Evolutionary conservation across 2,113 vertebrate species (phyloP).

Genomic region (Dasyornis broadbenti): DNA sequence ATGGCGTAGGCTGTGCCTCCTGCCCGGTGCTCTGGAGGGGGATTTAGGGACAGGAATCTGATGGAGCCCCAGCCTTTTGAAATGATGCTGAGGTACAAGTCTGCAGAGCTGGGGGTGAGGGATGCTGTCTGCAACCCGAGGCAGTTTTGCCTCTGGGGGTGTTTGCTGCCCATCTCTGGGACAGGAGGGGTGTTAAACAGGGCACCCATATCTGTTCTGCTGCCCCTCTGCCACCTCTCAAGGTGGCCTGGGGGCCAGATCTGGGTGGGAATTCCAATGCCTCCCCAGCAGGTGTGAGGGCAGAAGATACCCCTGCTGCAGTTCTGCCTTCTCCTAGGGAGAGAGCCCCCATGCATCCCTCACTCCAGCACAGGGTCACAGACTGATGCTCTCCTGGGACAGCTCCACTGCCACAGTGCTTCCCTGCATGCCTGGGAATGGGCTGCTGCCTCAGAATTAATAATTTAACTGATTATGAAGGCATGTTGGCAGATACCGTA

Average conservation of each 20-base stretch:
- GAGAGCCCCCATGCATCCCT: not conserved
- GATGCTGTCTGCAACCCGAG: not conserved
- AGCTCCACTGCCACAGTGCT: not conserved
- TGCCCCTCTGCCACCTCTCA: not conserved
- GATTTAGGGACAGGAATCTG: not conserved
- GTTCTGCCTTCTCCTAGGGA: not conserved
- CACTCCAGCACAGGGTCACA: not conserved
- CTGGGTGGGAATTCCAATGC: not conserved
- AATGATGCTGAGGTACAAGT: not conserved
- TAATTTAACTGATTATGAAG: conserved; percentile 59
- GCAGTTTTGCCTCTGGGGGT: rapidly evolving
- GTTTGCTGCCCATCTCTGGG: not conserved
- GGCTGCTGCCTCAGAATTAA: conserved; percentile 42
- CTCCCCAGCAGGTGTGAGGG: not conserved
- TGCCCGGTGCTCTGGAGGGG: rapidly evolving
- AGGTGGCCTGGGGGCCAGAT: not conserved
- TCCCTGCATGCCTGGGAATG: not conserved
- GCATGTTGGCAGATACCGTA: conserved; percentile 54
- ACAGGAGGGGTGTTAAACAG: not conserved
- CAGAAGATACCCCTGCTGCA: not conserved
- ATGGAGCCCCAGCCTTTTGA: not conserved
- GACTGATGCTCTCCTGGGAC: not conserved
- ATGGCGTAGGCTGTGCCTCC: rapidly evolving
- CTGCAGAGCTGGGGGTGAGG: not conserved
- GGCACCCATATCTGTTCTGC: not conserved